Conservation (phyloP, 2,797 vertebrate species). For the Pelochelys cantorii region DNA sequence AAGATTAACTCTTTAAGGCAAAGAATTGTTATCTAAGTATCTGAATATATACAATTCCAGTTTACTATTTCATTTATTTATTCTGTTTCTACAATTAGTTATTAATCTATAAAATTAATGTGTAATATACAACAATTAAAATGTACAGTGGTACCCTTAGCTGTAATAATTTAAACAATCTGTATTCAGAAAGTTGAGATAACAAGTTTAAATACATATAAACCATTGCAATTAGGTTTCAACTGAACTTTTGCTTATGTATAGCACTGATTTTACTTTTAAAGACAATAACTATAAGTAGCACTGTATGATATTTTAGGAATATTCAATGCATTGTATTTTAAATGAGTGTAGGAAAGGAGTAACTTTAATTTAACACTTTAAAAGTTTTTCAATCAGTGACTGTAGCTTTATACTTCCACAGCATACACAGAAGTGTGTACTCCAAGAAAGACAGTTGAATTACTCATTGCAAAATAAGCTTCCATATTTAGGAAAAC, state of each 20-base stretch:
- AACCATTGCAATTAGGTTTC: slow-evolving; percentile 53
- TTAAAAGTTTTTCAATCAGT: neutral
- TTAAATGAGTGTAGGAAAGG: slow-evolving; percentile 18
- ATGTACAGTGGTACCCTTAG: slow-evolving; percentile 76
- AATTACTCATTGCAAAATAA: neutral
- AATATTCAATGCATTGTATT: slow-evolving; percentile 7
- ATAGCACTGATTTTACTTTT: slow-evolving; percentile 25
- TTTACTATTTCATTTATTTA: slow-evolving; percentile 78
- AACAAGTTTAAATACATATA: slow-evolving; percentile 64
- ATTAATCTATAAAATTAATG: slow-evolving; percentile 71
- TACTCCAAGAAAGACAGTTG: neutral
- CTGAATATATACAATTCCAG: slow-evolving; percentile 60
- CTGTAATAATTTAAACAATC: slow-evolving; percentile 78
- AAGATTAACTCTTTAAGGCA: slow-evolving; percentile 19
- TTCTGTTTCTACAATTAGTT: slow-evolving; percentile 72
- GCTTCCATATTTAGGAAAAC: slow-evolving; percentile 48
- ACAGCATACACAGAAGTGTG: neutral
- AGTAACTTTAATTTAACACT: slow-evolving; percentile 23
- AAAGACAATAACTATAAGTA: neutral
- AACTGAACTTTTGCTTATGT: slow-evolving; percentile 43
- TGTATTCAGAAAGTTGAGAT: slow-evolving; percentile 51
- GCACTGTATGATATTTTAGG: neutral
- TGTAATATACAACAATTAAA: slow-evolving; percentile 78
- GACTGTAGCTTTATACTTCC: neutral
- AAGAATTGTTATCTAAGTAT: slow-evolving; percentile 52